Evolutionary conservation across 1,140 invertebrate species (phyloP).

Genomic region (Pogonomyrmex californicus): DNA sequence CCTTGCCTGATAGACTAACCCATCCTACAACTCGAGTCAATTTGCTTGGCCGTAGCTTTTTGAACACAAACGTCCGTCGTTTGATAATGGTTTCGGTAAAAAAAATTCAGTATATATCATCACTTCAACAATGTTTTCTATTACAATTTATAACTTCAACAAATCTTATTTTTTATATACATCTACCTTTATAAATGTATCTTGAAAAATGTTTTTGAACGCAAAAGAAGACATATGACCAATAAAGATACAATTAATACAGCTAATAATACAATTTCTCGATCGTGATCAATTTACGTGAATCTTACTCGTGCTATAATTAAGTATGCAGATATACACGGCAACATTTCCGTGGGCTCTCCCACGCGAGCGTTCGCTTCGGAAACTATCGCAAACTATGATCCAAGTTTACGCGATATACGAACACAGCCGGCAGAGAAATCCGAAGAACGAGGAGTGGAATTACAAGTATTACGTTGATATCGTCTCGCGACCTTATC

Average conservation of each 20-base stretch:
- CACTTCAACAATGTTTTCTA: not conserved
- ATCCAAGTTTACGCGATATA: slow-evolving; percentile 54
- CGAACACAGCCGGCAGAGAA: slow-evolving; percentile 31
- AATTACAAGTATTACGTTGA: slow-evolving; percentile 63
- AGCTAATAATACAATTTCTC: not conserved
- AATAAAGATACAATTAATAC: not conserved
- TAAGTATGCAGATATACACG: slow-evolving; percentile 46
- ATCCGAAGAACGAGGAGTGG: slow-evolving; percentile 58
- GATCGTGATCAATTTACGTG: slow-evolving; percentile 4
- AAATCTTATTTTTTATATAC: not conserved
- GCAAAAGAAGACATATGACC: not conserved
- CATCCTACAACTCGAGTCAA: slow-evolving; percentile 32
- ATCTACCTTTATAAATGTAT: not conserved
- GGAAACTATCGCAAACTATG: slow-evolving; percentile 59
- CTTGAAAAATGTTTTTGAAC: not conserved
- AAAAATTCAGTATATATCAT: not conserved
- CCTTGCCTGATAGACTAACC: slow-evolving; percentile 64
- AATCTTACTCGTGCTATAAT: slow-evolving; percentile 14
- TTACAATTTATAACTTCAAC: not conserved
- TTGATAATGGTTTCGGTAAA: not conserved
- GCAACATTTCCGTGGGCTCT: slow-evolving; percentile 35
- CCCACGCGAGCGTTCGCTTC: slow-evolving; percentile 20
- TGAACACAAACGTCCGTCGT: not conserved
- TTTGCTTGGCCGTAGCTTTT: slow-evolving; percentile 46
- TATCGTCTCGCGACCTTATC: slow-evolving; percentile 57